Conservation (phyloP, 2,113 vertebrate genomes). For the Petrocephalus microphthalmus region DNA sequence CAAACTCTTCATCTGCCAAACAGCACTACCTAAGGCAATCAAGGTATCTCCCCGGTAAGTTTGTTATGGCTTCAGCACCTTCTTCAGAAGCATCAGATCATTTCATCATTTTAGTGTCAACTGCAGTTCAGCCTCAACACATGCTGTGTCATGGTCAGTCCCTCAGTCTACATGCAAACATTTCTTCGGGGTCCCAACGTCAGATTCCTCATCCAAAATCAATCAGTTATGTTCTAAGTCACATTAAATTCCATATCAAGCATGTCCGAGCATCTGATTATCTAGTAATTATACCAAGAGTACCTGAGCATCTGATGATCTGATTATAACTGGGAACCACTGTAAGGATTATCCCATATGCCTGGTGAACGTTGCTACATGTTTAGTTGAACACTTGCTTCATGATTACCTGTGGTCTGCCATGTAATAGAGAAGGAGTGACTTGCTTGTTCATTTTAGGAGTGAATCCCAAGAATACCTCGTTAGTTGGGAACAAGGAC, state of each 20-base stretch:
- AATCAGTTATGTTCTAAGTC: neutral
- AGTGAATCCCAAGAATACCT: conserved; percentile 76
- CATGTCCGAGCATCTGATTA: neutral
- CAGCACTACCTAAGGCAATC: conserved; percentile 92
- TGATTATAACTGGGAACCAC: neutral
- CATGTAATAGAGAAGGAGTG: neutral
- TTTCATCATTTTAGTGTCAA: neutral
- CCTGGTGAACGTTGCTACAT: neutral
- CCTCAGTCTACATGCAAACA: neutral
- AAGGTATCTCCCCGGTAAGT: conserved; percentile 85
- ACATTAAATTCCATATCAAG: neutral
- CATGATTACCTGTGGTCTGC: neutral
- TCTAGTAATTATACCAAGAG: neutral
- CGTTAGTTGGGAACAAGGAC: conserved; percentile 64
- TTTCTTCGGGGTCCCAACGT: neutral
- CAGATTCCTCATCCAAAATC: neutral
- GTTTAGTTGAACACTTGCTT: neutral
- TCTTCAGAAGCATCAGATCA: neutral
- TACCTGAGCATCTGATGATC: neutral
- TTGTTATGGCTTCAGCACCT: neutral
- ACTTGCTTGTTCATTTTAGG: conserved; percentile 56
- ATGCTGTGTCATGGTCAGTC: neutral
- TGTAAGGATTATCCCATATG: neutral
- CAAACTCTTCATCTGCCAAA: conserved; percentile 69
- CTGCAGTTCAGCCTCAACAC: neutral